Base-by-base conservation (phyloP, 2,797 vertebrate genomes). In the Lerista edwardsae region DNA sequence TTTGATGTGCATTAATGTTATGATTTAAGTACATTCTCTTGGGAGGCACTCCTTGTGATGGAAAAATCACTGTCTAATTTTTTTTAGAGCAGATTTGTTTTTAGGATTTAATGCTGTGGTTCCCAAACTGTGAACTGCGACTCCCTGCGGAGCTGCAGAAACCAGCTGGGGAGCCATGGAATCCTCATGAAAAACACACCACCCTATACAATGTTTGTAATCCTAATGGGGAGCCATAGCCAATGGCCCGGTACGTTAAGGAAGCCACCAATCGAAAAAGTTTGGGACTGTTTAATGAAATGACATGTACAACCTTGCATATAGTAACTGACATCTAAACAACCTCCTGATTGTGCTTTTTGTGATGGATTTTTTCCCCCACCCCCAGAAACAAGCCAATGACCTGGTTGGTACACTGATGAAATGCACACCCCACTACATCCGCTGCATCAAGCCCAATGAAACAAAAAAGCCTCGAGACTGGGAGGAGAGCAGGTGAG, bases 381-480 rank as follows among this genome's bases (percentile, higher is more conserved):
- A n/a, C n/a, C n/a, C 47, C 47, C 47, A 99, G 98, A 99, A 96
- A 97, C 99, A 99, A 97, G 99, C 99, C 91, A 99, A 99, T 29
- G 98, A 99, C 92, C 96, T 99, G 55, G 98, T 99, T 94, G 97
- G 97, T 95, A 99, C 98, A 0, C 95, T 99, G 91, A 98, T 99
- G 98, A 99, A 99, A 91, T 99, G 99, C 21, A 99, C 98, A 0
- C 99, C 99, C 1, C 99, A 99, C 91, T 99, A 99, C 92, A 99
- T 99, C 93, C 98, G 99, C 89, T 99, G 99, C 94, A 99, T 99
- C 95, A 99, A 99, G 93, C 99, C 99, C 1, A 99, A 99, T 0
- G 99, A 99, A 93, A 99, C 98, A 31, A 99, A 99, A 96, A 99
- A 97, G 91, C 94, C 98, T 87, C 96, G 93, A 84, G 99, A 99